Percentiles rank a stretch among this genome's conserved stretches.
Evolutionary conservation across 2,113 vertebrate species (phyloP).

Genomic region (Synodontis membranacea): DNA sequence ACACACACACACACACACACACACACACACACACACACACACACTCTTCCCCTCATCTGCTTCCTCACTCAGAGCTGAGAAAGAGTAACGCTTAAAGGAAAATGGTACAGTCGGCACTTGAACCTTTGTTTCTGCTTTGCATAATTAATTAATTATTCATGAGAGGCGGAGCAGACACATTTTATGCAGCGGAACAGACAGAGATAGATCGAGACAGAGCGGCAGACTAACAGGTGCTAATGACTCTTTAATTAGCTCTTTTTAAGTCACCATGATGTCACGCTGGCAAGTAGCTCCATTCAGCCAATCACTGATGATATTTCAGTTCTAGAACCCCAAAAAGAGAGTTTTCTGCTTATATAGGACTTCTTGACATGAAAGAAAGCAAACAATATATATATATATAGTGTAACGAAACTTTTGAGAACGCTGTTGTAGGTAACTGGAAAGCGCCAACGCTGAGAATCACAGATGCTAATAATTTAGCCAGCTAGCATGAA

Average conservation of each 20-base stretch:
- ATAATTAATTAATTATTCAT: not conserved
- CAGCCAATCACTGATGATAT: not conserved
- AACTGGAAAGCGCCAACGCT: too few relatives aligned
- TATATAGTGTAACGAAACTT: too few relatives aligned
- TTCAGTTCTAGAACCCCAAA: not conserved
- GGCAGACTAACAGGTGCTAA: not conserved
- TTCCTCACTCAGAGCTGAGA: not conserved
- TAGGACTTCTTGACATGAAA: not conserved
- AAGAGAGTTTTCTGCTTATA: too few relatives aligned
- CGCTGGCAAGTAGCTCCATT: not conserved
- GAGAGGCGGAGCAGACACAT: not conserved
- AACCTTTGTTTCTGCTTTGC: not conserved
- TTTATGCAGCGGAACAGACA: not conserved
- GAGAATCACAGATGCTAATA: not conserved
- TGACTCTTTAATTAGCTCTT: not conserved
- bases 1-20: not conserved
- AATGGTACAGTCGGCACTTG: not conserved
- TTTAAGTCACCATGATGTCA: not conserved
- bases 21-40: constrained; percentile 6
- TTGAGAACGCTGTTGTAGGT: too few relatives aligned
- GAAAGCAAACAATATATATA: not conserved
- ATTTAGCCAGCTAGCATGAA: not conserved
- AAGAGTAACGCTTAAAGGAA: not conserved
- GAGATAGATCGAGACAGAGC: not conserved
- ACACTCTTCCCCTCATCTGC: not conserved